Evolutionary conservation across 2,797 vertebrate species (phyloP), one percentile per base, ranked within the genome.

Genomic region (Eidolon dupreanum): DNA sequence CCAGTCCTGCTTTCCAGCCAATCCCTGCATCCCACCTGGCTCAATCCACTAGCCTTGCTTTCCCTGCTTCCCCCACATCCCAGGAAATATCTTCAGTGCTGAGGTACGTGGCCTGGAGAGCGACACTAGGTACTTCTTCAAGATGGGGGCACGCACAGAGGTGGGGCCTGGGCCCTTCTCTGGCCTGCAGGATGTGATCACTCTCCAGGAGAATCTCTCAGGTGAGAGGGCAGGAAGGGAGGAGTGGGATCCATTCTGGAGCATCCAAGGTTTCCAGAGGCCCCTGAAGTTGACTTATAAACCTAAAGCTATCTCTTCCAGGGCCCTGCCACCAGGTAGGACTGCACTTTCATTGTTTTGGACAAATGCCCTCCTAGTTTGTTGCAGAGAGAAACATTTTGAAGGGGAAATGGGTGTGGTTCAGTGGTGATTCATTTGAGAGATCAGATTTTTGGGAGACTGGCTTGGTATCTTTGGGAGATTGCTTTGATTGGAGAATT

Each of bases 71-170:
- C 49, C 79, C 85, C 57, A n/a, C 15, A 95, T 81, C 5, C 87
- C 97, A 99, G 99, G 99, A 92, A 99, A 99, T 95, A 98, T 99
- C 71, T 99, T 99, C 98, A 99, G 99, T 94, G 98, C 99, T 10
- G 99, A 99, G 97, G 99, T 99, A 3, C 99, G 98, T 0, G 99
- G 99, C 92, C 98, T 99, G 88, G 98, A 99, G 97, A 99, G 99
- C n/a, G 99, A 99, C 94, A 99, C 99, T 1, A 98, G 97, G 75
- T 99, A 99, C 97, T 99, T 99, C 98, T 99, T 99, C 98, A 99
- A 99, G 98, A 98, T 99, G 98, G 99, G 99, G 57, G 99, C 99
- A 0, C 99, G 99, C 95, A 99, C 99, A 0, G 98, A 99, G 8
- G 98, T 99, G 96, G 99, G 99, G 22, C 98, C 98, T 0, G 99